Evolutionary conservation across 1,140 invertebrate genomes (phyloP), one percentile per base, ranked within the genome.

Genomic region (Cydia fagiglandana): DNA sequence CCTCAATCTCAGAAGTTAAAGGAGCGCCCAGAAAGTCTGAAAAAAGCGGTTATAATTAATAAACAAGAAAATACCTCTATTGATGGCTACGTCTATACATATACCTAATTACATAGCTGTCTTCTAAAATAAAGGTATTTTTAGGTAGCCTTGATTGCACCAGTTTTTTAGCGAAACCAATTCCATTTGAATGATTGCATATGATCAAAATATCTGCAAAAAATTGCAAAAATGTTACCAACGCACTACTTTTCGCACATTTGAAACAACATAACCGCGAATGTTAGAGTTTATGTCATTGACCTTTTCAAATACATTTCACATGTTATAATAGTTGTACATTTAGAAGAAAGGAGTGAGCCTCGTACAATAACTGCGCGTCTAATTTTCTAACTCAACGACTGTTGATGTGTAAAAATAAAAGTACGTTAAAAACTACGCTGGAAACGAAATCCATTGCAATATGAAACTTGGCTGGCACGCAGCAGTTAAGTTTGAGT

Each of bases 241-340:
- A 45, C 41, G 41, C 41, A 45, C 56, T 5, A 61, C 20, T 61
- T 9, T 20, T 3, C 56, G 24, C n/a, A 61, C n/a, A 61, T 61
- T 20, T 17, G 15, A 61, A 61, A 61, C 20, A 61, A 24, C 53
- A 56, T 61, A 61, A 61, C 20, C 7, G 12, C 15, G 7, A 24
- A 61, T 12, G 56, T 61, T 61, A 61, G 24, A 61, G 56, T 61
- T 20, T 24, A 61, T 24, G 15, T 45, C 38, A 41, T 17, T 70
- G 64, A 70, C 66, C 66, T 70, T 38, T 70, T 9, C 15, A 17
- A 17, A 38, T 38, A 17, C 15, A 12, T 45, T 45, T 70, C 34
- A 45, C 30, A 66, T 70, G 64, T 41, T 70, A 70, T 70, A 70
- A 70, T 70, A 70, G 13, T 41, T 66, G 34, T 68, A 41, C 38